Evolutionary conservation across 1,140 invertebrate species (phyloP), one percentile per base, ranked within the genome.

Genomic region (Meloidogyne exigua): DNA sequence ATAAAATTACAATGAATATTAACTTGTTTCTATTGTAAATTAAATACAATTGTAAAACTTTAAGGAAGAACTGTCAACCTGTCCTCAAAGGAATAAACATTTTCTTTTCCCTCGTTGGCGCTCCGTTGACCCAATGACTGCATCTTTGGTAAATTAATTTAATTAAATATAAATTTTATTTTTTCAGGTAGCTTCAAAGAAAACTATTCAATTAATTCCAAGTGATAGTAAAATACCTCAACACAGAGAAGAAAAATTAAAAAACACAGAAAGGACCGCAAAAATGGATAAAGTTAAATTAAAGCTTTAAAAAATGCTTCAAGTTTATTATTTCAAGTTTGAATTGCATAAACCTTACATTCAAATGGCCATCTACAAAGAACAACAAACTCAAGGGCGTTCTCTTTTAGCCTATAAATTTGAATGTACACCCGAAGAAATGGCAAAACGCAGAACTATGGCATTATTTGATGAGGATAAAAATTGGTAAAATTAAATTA

Each of bases 331-430:
- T 65, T 23, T 28, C 26, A 4, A 72, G 71, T 32, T 72, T 15
- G 44, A 72, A 72, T 63, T 72, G 18, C 71, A 72, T 28, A 66
- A 64, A 64, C 71, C 71, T 7, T 72, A 72, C 26, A 49, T 72
- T 26, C 57, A 72, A 57, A 42, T 25, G 9, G 42, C 62, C 36
- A 57, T 72, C 13, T 72, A 21, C 7, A 72, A 72, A 72, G 39
- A 72, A 64, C 71, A 49, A 39, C 49, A 72, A 63, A 62, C 25
- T 28, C 18, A 25, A 25, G 42, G 28, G 2, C 39, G 57, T 23
- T 21, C 57, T 36, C 39, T 72, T 57, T 72, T 72, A 32, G 42
- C 65, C n/a, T 25, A 26, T 36, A 12, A n/a, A 32, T 36, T 57
- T 25, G 25, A 42, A 42, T 26, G n/a, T 25, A 39, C 44, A 15